A percentile compares a stretch with the other conserved stretches of the same genome.
These are phyloP conservation scores for Paguma larvata DNA, from an alignment of 2,797 vertebrate species.

Conservation along the genomic window DNA sequence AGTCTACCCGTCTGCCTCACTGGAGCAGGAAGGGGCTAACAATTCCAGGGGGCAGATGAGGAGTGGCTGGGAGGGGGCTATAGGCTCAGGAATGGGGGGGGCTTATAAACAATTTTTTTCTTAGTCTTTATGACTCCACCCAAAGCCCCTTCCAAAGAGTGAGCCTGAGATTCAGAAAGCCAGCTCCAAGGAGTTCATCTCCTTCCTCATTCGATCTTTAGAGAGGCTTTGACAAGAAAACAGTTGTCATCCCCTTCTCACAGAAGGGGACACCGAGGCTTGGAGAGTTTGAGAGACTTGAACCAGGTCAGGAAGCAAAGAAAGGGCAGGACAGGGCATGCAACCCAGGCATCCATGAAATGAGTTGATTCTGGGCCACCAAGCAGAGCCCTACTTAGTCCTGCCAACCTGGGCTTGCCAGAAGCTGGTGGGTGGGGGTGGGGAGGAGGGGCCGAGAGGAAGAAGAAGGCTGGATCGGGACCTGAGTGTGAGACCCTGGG, in stretches of 20 bases:
- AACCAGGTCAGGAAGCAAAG: not conserved
- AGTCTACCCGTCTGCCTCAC: not conserved
- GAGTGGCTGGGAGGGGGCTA: not conserved
- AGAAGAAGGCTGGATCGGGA: not conserved
- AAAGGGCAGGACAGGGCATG: not conserved
- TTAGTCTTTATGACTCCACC: not conserved
- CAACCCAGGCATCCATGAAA: not conserved
- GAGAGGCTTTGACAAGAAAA: not conserved
- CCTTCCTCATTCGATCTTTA: not conserved
- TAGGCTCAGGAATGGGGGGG: not conserved
- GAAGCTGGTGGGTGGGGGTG: not conserved
- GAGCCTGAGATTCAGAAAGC: not conserved
- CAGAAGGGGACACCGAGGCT: not conserved
- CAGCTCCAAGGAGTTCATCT: not conserved
- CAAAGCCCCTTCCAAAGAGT: not conserved
- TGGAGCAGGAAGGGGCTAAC: conserved; percentile 37
- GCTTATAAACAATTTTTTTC: not conserved
- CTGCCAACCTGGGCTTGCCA: not conserved
- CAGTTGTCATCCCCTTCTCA: not conserved
- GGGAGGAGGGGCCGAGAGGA: not conserved
- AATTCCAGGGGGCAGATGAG: not conserved
- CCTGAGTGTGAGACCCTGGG: not conserved
- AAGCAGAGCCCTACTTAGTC: not conserved
- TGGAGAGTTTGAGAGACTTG: not conserved
- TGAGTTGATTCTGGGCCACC: not conserved